A percentile compares a stretch with the other conserved stretches of the same genome.
Evolutionary conservation across 2,888 invertebrate species (phyloP).

Genomic region (Drosophila yooni): DNA sequence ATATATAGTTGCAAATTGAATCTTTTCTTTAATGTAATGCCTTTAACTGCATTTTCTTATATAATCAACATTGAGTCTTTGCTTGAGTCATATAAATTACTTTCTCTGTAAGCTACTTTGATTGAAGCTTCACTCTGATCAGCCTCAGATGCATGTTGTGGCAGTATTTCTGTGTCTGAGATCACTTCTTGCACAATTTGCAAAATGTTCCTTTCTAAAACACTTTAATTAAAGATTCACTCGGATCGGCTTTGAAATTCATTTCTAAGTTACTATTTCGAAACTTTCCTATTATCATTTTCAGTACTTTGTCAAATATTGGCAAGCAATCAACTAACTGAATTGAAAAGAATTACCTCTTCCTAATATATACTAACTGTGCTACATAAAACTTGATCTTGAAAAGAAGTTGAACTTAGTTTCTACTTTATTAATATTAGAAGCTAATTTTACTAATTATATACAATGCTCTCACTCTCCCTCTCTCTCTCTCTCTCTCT

Average conservation of each 20-base stretch:
- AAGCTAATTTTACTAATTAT: conserved; percentile 4
- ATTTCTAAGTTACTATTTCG: background rate
- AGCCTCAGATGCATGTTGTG: background rate
- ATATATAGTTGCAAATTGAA: background rate
- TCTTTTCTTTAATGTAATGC: background rate
- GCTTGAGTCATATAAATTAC: background rate
- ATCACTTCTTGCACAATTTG: background rate
- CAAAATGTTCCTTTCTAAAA: background rate
- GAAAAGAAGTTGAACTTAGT: background rate
- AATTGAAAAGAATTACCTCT: background rate
- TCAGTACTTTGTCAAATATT: background rate
- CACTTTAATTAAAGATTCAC: background rate
- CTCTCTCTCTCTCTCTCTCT: background rate
- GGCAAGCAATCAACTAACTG: background rate
- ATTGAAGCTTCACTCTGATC: background rate
- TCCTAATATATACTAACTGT: background rate
- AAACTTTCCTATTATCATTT: background rate
- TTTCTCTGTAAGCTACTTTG: background rate
- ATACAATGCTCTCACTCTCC: background rate
- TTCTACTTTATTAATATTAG: background rate
- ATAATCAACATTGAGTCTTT: background rate
- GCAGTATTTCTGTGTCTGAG: background rate
- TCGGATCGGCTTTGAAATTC: background rate
- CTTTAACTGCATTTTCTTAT: background rate
- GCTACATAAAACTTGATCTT: background rate